Evolutionary conservation across 1,140 invertebrate species (phyloP).

Genomic region (Brachionus calyciflorus): DNA sequence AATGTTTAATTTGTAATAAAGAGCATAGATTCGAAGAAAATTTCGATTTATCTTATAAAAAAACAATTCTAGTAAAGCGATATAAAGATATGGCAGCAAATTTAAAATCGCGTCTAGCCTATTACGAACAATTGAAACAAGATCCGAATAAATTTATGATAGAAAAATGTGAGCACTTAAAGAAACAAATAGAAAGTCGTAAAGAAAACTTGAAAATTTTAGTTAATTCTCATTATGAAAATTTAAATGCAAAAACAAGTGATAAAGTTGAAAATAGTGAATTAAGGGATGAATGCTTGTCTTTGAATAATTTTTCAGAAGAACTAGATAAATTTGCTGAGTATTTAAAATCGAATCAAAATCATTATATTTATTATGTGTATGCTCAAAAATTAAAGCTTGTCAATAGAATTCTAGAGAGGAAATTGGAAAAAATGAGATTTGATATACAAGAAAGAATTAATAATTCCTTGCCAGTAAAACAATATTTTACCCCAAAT

Average conservation of each 20-base stretch:
- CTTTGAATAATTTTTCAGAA: neutral
- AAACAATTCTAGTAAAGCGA: too few relatives aligned
- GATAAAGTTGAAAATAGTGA: neutral
- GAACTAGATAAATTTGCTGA: conserved; percentile 4
- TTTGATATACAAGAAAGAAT: neutral
- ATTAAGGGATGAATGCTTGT: neutral
- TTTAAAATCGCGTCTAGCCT: neutral
- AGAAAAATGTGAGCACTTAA: too few relatives aligned
- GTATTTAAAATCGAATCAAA: neutral
- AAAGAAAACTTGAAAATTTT: too few relatives aligned
- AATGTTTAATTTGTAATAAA: neutral
- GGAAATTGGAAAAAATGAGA: conserved; percentile 8
- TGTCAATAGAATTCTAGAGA: neutral
- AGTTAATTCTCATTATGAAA: neutral
- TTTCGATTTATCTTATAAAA: too few relatives aligned
- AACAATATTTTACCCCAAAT: neutral
- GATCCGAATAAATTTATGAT: too few relatives aligned
- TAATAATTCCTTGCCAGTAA: neutral
- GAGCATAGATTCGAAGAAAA: neutral
- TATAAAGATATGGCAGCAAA: neutral
- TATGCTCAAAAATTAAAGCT: conserved; percentile 13
- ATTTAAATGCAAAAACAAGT: neutral
- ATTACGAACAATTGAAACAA: neutral
- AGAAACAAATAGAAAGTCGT: too few relatives aligned
- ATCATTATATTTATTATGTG: conserved; percentile 23